Percentiles rank a stretch among this genome's conserved stretches.
Evolutionary conservation across 2,888 invertebrate genomes (phyloP).

Genomic region (Monochamus alternatus): DNA sequence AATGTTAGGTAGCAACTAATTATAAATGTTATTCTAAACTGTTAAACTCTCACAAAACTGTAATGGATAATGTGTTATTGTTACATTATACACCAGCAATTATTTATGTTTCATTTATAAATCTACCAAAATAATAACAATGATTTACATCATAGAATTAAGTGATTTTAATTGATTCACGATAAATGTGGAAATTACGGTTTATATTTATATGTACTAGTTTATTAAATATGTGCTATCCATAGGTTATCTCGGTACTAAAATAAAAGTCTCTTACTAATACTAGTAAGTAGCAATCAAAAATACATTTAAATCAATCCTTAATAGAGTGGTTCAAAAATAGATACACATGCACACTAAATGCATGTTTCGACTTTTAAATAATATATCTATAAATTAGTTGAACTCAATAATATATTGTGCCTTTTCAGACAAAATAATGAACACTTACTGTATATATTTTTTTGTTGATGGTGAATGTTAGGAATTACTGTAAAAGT

Average conservation of each 20-base stretch:
- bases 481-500: too few relatives aligned
- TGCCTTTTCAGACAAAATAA: too few relatives aligned
- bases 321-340: background rate
- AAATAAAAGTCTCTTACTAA: background rate
- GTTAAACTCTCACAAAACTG: slow-evolving; percentile 11
- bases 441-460: too few relatives aligned
- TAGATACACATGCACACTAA: background rate
- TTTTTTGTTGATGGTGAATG: too few relatives aligned
- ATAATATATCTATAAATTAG: too few relatives aligned
- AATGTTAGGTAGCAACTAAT: slow-evolving; percentile 22
- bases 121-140: slow-evolving; percentile 17
- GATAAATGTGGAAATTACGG: background rate
- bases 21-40: slow-evolving; percentile 25
- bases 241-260: background rate
- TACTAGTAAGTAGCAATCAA: background rate
- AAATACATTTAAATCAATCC: background rate
- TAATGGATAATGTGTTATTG: slow-evolving; percentile 22
- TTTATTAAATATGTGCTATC: background rate
- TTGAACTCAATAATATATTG: too few relatives aligned
- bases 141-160: slow-evolving; percentile 4
- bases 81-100: slow-evolving; percentile 17
- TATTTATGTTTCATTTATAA: slow-evolving; percentile 16
- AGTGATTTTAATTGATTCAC: background rate
- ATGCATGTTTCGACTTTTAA: background rate
- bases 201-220: background rate